phyloP scores from a whole-genome alignment of 2,797 vertebrate species.

The Carduelis carduelis region DNA sequence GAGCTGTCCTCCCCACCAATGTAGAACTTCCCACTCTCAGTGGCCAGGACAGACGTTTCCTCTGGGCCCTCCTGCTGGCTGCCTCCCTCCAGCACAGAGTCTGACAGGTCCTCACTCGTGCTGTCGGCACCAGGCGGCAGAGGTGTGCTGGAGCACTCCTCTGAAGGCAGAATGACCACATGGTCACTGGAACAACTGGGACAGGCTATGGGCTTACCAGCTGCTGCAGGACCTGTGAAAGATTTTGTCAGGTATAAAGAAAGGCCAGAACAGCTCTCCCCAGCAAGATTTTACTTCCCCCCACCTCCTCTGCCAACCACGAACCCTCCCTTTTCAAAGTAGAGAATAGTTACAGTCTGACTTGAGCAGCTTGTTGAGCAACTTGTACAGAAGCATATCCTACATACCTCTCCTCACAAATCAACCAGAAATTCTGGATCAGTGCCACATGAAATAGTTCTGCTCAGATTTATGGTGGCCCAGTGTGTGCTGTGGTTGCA shows the following conservation, averaged over 20 bases:
- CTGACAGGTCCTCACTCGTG: constrained; percentile 29
- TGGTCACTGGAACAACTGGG: constrained; percentile 90
- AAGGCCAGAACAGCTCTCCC: background rate
- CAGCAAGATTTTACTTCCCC: background rate
- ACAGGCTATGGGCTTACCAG: constrained; percentile 63
- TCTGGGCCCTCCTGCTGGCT: constrained; percentile 45
- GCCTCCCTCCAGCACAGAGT: constrained; percentile 34
- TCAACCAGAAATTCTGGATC: background rate
- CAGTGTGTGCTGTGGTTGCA: background rate
- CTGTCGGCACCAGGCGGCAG: background rate
- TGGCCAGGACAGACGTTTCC: background rate
- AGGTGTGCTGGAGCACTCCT: constrained; percentile 2
- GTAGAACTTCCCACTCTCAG: constrained; percentile 24
- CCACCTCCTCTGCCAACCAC: background rate
- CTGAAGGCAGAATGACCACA: constrained; percentile 82
- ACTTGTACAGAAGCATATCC: background rate
- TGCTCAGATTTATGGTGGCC: background rate
- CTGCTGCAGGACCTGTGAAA: background rate
- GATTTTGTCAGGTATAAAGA: background rate
- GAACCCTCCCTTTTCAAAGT: background rate
- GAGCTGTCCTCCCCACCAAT: constrained; percentile 27
- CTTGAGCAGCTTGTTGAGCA: background rate
- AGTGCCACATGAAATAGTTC: background rate
- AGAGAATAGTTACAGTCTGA: background rate
- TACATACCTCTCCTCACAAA: background rate